These are phyloP conservation scores for Hippopotamyrus pictus DNA, from an alignment of 2,797 vertebrate genomes.

Conservation along the genomic window DNA sequence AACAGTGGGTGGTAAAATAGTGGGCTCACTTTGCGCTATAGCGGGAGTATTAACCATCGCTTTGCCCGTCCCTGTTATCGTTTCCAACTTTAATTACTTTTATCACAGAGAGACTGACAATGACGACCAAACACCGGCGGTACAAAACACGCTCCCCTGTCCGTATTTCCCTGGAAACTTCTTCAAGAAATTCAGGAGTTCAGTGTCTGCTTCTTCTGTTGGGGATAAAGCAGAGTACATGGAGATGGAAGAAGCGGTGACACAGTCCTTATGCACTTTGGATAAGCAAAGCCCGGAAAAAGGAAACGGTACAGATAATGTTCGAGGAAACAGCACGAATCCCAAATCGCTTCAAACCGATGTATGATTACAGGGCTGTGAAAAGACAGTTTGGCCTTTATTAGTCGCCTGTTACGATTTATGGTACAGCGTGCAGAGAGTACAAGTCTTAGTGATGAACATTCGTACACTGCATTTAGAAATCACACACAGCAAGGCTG, in stretches of 20 bases:
- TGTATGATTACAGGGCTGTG: slow-evolving; percentile 70
- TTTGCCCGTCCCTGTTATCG: slow-evolving; percentile 95
- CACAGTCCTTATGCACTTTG: slow-evolving; percentile 87
- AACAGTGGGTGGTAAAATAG: slow-evolving; percentile 95
- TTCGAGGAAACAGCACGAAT: slow-evolving; percentile 86
- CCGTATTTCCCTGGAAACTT: slow-evolving; percentile 82
- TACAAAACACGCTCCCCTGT: slow-evolving; percentile 72
- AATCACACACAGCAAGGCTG: neutral
- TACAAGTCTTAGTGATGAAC: neutral
- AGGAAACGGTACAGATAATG: slow-evolving; percentile 85
- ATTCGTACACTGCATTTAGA: neutral
- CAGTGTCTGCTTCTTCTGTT: slow-evolving; percentile 79
- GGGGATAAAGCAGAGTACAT: slow-evolving; percentile 95
- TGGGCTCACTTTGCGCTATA: slow-evolving; percentile 95
- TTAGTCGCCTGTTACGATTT: neutral
- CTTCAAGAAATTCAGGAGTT: slow-evolving; percentile 83
- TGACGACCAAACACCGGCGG: slow-evolving; percentile 79
- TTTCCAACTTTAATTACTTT: slow-evolving; percentile 99
- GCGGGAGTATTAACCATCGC: slow-evolving; percentile 97
- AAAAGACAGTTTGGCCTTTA: neutral
- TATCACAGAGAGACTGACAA: slow-evolving; percentile 97
- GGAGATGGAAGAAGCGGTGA: slow-evolving; percentile 97
- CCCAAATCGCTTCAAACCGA: slow-evolving; percentile 95
- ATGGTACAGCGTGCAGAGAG: neutral
- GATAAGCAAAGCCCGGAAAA: slow-evolving; percentile 83